Base-by-base conservation (phyloP, 2,113 vertebrate species). In the Oryzias javanicus region DNA sequence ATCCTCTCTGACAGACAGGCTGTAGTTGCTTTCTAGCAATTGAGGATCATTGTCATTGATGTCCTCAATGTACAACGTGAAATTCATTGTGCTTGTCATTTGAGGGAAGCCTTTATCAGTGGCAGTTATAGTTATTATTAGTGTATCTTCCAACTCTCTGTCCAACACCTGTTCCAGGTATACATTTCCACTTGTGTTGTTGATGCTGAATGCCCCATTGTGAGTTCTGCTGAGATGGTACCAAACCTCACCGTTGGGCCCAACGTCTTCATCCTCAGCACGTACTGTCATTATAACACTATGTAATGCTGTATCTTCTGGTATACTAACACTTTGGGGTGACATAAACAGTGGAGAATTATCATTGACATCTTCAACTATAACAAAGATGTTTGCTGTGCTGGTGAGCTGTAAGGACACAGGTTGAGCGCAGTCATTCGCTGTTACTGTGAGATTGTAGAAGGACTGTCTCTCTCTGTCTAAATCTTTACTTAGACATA, bases 281-380 rank as follows among this genome's bases (percentile, higher is more conserved):
- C 78, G 76, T 14, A 85, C 60, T 19, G 71, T 78, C 54, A 72
- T 84, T 10, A 92, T 60, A 42, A 87, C 64, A n/a, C 87, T 79
- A 62, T 83, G 72, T 45, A 82, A 53, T 1, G 72, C 61, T 18
- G 79, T 52, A 53, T 92, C 85, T 51, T 92, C 91, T 24, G 76
- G 72, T 70, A 90, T 29, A 13, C n/a, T 20, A 48, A 87, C 55
- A 27, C 44, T 79, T 25, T 24, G 40, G 13, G 64, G 57, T 22
- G 89, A 89, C 40, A 72, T 62, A 57, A 92, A 90, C 49, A 63
- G 5, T 0, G 91, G 91, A 6, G 84, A 60, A 22, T 91, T 92
- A 79, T 92, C 91, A 20, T 92, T 92, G 52, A 91, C 68, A 53
- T 92, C 91, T 15, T 76, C 56, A n/a, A 86, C 72, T 7, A 72